A percentile compares a stretch with the other conserved stretches of the same genome.
phyloP scores from a whole-genome alignment of 2,113 vertebrate species.

The Gavialis gangeticus region DNA sequence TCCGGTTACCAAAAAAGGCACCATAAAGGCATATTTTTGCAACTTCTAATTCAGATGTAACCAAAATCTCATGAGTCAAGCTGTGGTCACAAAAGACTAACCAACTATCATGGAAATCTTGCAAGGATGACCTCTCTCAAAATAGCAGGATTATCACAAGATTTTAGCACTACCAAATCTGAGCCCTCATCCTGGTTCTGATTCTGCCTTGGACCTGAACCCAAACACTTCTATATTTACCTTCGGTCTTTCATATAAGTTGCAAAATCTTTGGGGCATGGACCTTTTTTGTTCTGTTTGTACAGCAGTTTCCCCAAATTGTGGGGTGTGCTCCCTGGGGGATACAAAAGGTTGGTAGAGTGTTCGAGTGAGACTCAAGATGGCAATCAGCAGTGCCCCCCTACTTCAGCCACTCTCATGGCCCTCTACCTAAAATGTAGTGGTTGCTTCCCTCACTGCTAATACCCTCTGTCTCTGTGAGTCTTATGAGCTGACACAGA shows the following conservation, averaged over 20 bases:
- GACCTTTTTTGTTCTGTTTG: neutral
- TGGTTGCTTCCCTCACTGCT: too few species aligned
- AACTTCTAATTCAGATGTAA: neutral
- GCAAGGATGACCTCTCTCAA: neutral
- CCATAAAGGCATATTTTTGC: neutral
- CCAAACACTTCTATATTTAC: neutral
- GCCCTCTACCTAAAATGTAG: too few species aligned
- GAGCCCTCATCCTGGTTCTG: neutral
- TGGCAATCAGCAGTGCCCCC: neutral
- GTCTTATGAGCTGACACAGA: too few species aligned
- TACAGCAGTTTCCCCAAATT: neutral
- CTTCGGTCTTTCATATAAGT: neutral
- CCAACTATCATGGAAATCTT: neutral
- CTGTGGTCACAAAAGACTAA: neutral
- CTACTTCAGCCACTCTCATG: too few species aligned
- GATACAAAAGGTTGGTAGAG: too few species aligned
- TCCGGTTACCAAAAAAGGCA: neutral
- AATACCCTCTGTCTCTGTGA: too few species aligned
- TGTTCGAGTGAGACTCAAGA: too few species aligned
- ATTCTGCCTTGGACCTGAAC: neutral
- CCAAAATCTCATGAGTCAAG: neutral
- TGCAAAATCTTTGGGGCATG: neutral
- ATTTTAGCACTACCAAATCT: neutral
- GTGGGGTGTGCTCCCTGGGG: too few species aligned
- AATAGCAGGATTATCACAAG: neutral